phyloP scores from a whole-genome alignment of 2,888 invertebrate species.

The Agonopterix alstromeriana region DNA sequence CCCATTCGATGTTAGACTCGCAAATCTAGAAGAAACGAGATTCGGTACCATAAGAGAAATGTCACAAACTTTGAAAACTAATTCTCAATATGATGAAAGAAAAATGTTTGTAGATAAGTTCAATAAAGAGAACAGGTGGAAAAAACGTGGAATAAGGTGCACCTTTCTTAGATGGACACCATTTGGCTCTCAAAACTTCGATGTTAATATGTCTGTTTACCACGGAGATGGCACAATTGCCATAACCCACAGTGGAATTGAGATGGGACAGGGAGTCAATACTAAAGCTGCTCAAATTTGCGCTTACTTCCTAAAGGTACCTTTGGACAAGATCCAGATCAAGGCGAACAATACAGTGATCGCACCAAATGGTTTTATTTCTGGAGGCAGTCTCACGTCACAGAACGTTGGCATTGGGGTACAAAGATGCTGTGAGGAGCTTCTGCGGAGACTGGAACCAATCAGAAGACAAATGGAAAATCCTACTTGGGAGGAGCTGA shows the following conservation, averaged over 20 bases:
- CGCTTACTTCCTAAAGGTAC: conserved; percentile 80
- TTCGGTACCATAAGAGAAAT: conserved; percentile 54
- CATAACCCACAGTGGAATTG: conserved; percentile 80
- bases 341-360: conserved; percentile 75
- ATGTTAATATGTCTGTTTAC: conserved; percentile 77
- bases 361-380: conserved; percentile 71
- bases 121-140: conserved; percentile 82
- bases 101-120: conserved; percentile 54
- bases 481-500: conserved; percentile 70
- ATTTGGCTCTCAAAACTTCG: conserved; percentile 63
- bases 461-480: conserved; percentile 60
- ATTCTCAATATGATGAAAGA: conserved; percentile 55
- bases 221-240: conserved; percentile 80
- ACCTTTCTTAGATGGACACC: conserved; percentile 71
- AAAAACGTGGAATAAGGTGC: conserved; percentile 72
- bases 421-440: conserved; percentile 27
- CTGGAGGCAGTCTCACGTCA: conserved; percentile 78
- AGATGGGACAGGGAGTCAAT: conserved; percentile 86
- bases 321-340: conserved; percentile 75
- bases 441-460: conserved; percentile 41
- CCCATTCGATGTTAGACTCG: conserved; percentile 61
- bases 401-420: conserved; percentile 41
- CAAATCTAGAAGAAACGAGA: conserved; percentile 30
- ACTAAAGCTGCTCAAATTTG: conserved; percentile 85
- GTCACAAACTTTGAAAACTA: conserved; percentile 53